These are phyloP conservation scores for Neosilurus mollespiculum DNA, from an alignment of 2,797 vertebrate genomes.

Conservation along the genomic window DNA sequence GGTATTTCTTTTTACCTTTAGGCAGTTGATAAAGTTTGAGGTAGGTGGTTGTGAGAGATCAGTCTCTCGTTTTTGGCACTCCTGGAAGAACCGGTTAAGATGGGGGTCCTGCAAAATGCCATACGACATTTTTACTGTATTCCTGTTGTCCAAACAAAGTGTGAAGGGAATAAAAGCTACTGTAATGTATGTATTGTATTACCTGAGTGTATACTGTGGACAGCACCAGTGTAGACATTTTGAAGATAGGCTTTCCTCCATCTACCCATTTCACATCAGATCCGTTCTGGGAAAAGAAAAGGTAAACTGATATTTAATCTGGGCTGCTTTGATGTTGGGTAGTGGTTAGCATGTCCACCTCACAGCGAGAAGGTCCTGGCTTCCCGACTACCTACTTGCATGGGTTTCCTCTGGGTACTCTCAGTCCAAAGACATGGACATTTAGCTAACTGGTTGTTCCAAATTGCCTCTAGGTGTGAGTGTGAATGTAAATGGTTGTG, in stretches of 20 bases:
- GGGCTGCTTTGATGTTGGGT: slow-evolving; percentile 3
- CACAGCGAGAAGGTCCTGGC: too few species aligned
- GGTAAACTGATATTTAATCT: background rate
- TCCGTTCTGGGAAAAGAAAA: slow-evolving; percentile 63
- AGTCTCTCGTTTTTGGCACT: slow-evolving; percentile 94
- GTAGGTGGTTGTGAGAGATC: slow-evolving; percentile 88
- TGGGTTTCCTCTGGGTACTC: too few species aligned
- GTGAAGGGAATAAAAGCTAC: background rate
- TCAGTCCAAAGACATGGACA: too few species aligned
- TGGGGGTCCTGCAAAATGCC: slow-evolving; percentile 81
- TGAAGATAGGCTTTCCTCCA: slow-evolving; percentile 90
- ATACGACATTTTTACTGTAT: background rate
- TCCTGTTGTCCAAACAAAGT: background rate
- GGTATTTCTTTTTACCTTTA: slow-evolving; percentile 81
- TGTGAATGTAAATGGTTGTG: too few species aligned
- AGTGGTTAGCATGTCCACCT: background rate
- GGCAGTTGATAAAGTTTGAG: slow-evolving; percentile 86
- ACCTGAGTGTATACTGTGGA: slow-evolving; percentile 99
- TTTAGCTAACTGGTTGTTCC: too few species aligned
- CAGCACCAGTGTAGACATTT: slow-evolving; percentile 86
- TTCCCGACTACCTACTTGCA: too few species aligned
- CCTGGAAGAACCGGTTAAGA: slow-evolving; percentile 92
- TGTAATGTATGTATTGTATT: slow-evolving; percentile 26
- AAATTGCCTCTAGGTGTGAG: too few species aligned
- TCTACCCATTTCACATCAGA: slow-evolving; percentile 96